phyloP scores from a whole-genome alignment of 35 echinoderm and acorn worm genomes.

The Ophioderma brevispina region DNA sequence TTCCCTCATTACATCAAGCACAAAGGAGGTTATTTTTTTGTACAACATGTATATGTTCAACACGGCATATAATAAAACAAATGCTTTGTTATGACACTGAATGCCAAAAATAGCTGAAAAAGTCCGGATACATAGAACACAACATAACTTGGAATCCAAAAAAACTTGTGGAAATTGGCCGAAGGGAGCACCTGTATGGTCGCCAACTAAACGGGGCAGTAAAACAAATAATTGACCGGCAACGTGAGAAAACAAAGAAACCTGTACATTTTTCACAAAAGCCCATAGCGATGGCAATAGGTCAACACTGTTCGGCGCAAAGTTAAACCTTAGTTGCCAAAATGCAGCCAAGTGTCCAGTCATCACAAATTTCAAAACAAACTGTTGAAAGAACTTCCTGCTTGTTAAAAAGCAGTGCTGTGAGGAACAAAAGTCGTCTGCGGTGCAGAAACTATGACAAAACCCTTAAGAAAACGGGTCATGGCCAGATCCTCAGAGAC shows the following conservation, averaged over 20 bases:
- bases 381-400: constrained; percentile 22
- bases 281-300: background rate
- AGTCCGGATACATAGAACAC: background rate
- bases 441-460: background rate
- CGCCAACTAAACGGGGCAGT: background rate
- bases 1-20: no score
- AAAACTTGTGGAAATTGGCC: background rate
- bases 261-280: background rate
- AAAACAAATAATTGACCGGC: background rate
- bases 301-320: constrained; percentile 31
- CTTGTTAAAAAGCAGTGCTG: constrained; percentile 45
- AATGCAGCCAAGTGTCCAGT: constrained; percentile 14
- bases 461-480: background rate
- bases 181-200: background rate
- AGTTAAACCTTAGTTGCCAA: constrained; percentile 8
- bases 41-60: no score
- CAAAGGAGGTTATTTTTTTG: no score
- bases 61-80: no score
- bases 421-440: background rate
- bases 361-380: constrained; percentile 25
- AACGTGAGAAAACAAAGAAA: background rate
- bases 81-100: background rate
- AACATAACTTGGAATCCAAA: background rate
- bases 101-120: background rate
- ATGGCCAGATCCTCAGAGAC: constrained; percentile 7